Conservation (phyloP, 2,888 invertebrate species). For the Ditylenchus weischeri region DNA sequence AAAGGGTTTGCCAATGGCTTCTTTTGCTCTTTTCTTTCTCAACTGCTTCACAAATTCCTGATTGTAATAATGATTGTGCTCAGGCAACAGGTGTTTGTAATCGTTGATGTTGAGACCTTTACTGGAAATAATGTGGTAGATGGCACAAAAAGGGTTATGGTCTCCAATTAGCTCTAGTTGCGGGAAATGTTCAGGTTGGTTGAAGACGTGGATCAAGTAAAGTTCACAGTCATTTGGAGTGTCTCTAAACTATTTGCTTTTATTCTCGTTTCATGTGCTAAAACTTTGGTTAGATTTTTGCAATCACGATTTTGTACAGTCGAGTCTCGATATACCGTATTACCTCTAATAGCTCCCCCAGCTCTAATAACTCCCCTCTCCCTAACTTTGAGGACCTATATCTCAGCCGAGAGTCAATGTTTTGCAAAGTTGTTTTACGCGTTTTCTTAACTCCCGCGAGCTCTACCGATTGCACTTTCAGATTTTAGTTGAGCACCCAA, state of each 20-base stretch:
- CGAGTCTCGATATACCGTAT: too few species aligned
- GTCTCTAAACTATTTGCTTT: slow-evolving; percentile 24
- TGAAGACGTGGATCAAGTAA: slow-evolving; percentile 72
- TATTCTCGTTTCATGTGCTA: too few species aligned
- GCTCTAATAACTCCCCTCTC: too few species aligned
- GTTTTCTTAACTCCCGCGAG: too few species aligned
- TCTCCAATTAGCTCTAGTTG: slow-evolving; percentile 72
- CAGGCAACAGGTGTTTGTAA: slow-evolving; percentile 22
- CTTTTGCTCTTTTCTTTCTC: slow-evolving; percentile 2
- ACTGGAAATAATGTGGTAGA: slow-evolving; percentile 27
- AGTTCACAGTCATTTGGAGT: slow-evolving; percentile 64
- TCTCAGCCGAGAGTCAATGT: too few species aligned
- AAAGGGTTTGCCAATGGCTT: slow-evolving; percentile 70
- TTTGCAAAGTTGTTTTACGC: too few species aligned
- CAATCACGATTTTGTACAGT: too few species aligned
- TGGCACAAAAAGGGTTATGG: slow-evolving; percentile 62
- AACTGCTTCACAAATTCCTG: slow-evolving; percentile 13
- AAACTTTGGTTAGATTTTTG: too few species aligned
- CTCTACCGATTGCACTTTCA: too few species aligned
- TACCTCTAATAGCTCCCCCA: too few species aligned
- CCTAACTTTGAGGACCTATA: too few species aligned
- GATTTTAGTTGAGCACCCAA: too few species aligned
- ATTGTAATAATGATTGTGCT: neutral
- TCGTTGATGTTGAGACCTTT: slow-evolving; percentile 13
- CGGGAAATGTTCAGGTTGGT: slow-evolving; percentile 71